Evolutionary conservation across 2,113 vertebrate species (phyloP).

Genomic region (Phyllostomus discolor): DNA sequence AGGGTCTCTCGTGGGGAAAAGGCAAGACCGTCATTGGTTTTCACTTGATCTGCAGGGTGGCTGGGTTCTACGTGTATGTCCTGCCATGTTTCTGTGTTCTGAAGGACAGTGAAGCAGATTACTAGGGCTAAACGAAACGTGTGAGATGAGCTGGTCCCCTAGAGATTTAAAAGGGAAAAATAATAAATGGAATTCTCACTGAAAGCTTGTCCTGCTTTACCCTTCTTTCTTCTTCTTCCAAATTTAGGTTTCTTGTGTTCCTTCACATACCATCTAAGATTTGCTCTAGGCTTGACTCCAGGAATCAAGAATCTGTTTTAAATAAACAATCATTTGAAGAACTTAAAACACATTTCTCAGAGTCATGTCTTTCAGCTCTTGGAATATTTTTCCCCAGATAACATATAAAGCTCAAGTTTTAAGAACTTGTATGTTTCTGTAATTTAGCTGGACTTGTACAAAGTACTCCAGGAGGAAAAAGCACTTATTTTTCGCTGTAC

Average conservation of each 20-base stretch:
- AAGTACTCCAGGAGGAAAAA: not conserved
- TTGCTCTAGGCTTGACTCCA: not conserved
- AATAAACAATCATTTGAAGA: constrained; percentile 22
- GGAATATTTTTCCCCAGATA: not conserved
- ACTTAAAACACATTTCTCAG: not conserved
- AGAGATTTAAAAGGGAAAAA: not conserved
- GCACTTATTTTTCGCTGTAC: not conserved
- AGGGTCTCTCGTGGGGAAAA: not conserved
- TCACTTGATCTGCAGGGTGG: not conserved
- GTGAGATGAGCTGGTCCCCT: not conserved
- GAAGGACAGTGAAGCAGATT: not conserved
- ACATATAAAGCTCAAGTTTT: not conserved
- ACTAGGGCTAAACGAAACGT: not conserved
- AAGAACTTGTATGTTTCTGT: not conserved
- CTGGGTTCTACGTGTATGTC: not conserved
- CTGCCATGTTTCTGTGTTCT: not conserved
- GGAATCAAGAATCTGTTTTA: not conserved
- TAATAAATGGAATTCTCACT: not conserved
- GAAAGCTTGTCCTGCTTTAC: not conserved
- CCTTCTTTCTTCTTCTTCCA: not conserved
- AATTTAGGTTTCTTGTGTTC: constrained; percentile 14
- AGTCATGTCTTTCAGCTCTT: not conserved
- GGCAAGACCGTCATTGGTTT: not conserved
- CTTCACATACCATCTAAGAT: not conserved
- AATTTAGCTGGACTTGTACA: not conserved